Percentiles rank a stretch among this genome's conserved stretches.
These are phyloP conservation scores for Triplophysa tibetana DNA, from an alignment of 2,113 vertebrate genomes.

Conservation along the genomic window DNA sequence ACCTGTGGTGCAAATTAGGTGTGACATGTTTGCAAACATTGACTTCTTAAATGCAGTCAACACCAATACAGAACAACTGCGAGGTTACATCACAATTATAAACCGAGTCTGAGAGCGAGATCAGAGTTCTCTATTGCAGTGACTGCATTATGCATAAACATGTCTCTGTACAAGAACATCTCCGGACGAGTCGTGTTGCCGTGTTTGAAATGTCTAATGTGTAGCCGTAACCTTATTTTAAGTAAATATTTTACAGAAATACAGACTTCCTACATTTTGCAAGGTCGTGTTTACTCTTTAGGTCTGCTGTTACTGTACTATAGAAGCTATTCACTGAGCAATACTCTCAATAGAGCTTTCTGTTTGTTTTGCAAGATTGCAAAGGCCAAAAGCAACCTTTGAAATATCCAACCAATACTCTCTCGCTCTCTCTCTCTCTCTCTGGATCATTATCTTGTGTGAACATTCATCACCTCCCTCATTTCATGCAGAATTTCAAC, in stretches of 20 bases:
- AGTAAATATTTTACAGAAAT: constrained; percentile 36
- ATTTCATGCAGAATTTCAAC: constrained; percentile 41
- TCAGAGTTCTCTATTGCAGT: background rate
- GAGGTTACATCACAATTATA: constrained; percentile 5
- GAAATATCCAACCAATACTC: constrained; percentile 13
- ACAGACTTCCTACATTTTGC: constrained; percentile 13
- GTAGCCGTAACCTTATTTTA: background rate
- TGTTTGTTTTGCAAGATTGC: constrained; percentile 30
- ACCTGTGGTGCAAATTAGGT: constrained; percentile 21
- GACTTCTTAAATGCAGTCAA: background rate
- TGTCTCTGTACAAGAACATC: constrained; percentile 9
- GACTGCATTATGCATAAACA: constrained; percentile 17
- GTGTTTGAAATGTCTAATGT: background rate
- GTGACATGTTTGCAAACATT: constrained; percentile 4
- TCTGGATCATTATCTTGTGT: constrained; percentile 45
- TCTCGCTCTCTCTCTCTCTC: constrained; percentile 39
- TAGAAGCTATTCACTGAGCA: background rate
- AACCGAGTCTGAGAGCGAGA: background rate
- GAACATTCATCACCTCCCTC: constrained; percentile 42
- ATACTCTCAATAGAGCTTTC: constrained; percentile 3
- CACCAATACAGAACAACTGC: background rate
- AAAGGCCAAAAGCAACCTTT: constrained; percentile 19
- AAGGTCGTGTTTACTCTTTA: constrained; percentile 2
- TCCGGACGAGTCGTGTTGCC: constrained; percentile 6
- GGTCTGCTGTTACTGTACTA: background rate